Base-by-base conservation (phyloP, 64 coral and sea anemone genomes). In the Pocillopora damicornis region DNA sequence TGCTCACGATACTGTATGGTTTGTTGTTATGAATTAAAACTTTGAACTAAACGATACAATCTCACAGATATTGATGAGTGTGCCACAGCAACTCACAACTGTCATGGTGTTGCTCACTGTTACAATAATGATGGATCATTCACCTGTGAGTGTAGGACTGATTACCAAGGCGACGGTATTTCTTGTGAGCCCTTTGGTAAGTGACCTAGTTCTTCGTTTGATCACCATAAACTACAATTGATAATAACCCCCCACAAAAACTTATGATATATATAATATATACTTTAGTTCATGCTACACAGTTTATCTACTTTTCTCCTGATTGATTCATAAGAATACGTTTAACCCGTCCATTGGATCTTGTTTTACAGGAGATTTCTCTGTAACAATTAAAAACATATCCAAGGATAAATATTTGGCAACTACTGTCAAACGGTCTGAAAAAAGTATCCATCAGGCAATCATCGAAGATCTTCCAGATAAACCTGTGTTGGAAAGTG, bases 341-440 rank as follows among this genome's bases (percentile, higher is more conserved):
- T 4, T 51, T 51, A 4, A 51, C 7, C 42, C 14, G 30, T 77
- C 13, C 15, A 9, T 25, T 23, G n/a, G n/a, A 35, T 61, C 2
- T 81, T 14, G 35, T 81, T 69, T 23, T 42, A 84, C 81, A 84
- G 81, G 81, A 25, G 64, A 84, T 13, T 84, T 84, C 37, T 71
- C 64, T 4, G 81, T 84, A 17, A 56, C 36, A 0, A 84, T 84
- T 22, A 71, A 16, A 42, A 37, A 71, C 35, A 84, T 84, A 57
- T 84, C 81, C 16, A 84, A 56, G 22, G 81, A 84, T 37, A 72
- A 58, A 37, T 84, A 84, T 57, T 37, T 57, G 1, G 30, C 81
- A 2, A 84, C 63, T 58, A 8, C 37, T 35, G 64, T 84, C 14
- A 84, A 84, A 38, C 16, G 81, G 61, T 56, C 81, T 22, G 17